phyloP scores from a whole-genome alignment of 2,797 vertebrate genomes.

The Urophycis tenuis region DNA sequence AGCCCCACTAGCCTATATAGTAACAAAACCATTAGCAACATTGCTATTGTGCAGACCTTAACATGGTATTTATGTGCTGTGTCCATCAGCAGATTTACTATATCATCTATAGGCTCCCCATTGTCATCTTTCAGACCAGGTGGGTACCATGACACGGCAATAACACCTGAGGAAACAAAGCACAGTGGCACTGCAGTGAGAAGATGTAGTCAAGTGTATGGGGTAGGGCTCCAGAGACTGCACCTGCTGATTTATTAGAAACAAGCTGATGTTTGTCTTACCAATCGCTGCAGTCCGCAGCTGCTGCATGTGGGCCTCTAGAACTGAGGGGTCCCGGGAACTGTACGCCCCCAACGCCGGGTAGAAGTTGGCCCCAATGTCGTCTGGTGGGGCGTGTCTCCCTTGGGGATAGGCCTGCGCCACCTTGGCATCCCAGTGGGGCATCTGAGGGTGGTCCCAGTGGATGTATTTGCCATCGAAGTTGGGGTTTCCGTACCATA shows the following conservation, averaged over 20 bases:
- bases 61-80: slow-evolving; percentile 85
- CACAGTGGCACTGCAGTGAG: not conserved
- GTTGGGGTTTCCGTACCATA: slow-evolving; percentile 89
- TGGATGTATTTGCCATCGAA: slow-evolving; percentile 92
- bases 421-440: slow-evolving; percentile 91
- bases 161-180: slow-evolving; percentile 72
- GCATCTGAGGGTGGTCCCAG: slow-evolving; percentile 87
- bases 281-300: slow-evolving; percentile 85
- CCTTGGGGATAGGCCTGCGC: slow-evolving; percentile 82
- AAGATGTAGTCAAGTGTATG: not conserved
- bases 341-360: slow-evolving; percentile 92
- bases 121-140: slow-evolving; percentile 82
- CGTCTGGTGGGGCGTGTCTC: slow-evolving; percentile 85
- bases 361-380: slow-evolving; percentile 92
- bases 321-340: slow-evolving; percentile 83
- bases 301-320: slow-evolving; percentile 94
- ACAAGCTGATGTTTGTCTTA: slow-evolving; percentile 55
- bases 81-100: slow-evolving; percentile 84
- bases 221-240: not conserved
- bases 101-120: slow-evolving; percentile 78
- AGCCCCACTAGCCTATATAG: no score
- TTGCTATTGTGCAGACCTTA: slow-evolving; percentile 71
- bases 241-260: no score
- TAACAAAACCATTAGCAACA: not conserved
- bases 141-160: slow-evolving; percentile 94